A percentile compares a stretch with the other conserved stretches of the same genome.
Evolutionary conservation across 2,797 vertebrate species (phyloP).

Genomic region (Tadarida brasiliensis): DNA sequence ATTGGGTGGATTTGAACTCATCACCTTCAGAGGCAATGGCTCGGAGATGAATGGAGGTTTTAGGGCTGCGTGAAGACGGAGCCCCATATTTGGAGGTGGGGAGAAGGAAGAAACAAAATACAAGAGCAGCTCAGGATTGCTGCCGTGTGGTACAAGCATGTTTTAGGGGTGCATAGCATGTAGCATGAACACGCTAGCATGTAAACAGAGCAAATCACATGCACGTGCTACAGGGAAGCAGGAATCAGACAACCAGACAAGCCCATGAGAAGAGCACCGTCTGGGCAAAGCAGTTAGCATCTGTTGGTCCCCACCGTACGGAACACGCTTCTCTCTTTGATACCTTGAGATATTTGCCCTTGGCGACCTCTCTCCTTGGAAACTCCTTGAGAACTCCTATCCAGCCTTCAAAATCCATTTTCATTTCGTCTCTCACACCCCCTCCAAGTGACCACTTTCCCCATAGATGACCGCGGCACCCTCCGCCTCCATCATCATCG

Average conservation of each 20-base stretch:
- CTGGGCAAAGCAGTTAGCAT: rapidly evolving
- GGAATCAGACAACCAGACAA: neutral
- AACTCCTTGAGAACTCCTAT: neutral
- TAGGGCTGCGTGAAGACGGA: neutral
- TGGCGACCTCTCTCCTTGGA: neutral
- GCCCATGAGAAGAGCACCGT: neutral
- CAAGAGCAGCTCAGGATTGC: too few relatives aligned
- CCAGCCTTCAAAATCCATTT: neutral
- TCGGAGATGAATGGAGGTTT: neutral
- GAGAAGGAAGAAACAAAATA: neutral
- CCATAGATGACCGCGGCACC: rapidly evolving
- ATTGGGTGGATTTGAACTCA: neutral
- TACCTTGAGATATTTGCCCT: neutral
- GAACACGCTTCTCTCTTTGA: neutral
- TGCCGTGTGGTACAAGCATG: neutral
- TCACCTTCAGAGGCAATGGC: neutral
- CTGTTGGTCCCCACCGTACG: rapidly evolving
- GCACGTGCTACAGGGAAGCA: neutral
- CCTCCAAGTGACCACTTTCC: too few relatives aligned
- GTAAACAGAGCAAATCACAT: rapidly evolving
- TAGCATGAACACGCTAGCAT: neutral
- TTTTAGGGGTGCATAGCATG: neutral
- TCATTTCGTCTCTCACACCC: neutral
- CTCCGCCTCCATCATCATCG: neutral
- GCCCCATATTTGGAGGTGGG: neutral